These are phyloP conservation scores for Platysternon megacephalum DNA, from an alignment of 2,113 vertebrate genomes.

Conservation along the genomic window DNA sequence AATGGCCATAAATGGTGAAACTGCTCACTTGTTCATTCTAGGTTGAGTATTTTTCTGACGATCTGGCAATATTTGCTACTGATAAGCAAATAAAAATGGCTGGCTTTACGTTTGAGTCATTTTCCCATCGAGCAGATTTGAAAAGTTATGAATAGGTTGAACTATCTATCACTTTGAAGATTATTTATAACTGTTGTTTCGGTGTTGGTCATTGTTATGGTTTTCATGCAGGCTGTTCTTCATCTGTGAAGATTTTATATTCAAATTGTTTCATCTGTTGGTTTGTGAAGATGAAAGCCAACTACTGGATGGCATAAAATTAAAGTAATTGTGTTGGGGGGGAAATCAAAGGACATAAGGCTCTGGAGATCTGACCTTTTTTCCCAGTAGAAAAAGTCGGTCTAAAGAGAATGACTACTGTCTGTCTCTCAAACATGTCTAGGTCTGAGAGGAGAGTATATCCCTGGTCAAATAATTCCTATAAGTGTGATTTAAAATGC, in stretches of 20 bases:
- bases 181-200: not conserved
- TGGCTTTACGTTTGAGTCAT: not conserved
- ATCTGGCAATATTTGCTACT: not conserved
- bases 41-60: not conserved
- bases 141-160: not conserved
- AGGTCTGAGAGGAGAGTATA: not conserved
- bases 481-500: not conserved
- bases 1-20: not conserved
- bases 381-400: not conserved
- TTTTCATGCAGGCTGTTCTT: not conserved
- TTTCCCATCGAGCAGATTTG: not conserved
- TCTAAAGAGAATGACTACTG: not conserved
- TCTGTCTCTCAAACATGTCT: not conserved
- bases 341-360: not conserved
- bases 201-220: not conserved
- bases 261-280: not conserved
- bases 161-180: not conserved
- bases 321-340: not conserved
- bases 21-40: not conserved
- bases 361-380: not conserved
- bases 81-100: not conserved
- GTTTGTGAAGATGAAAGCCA: not conserved
- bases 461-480: not conserved
- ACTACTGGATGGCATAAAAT: not conserved
- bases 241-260: not conserved